These are phyloP conservation scores for Channa argus DNA, from an alignment of 2,113 vertebrate species.

Conservation along the genomic window DNA sequence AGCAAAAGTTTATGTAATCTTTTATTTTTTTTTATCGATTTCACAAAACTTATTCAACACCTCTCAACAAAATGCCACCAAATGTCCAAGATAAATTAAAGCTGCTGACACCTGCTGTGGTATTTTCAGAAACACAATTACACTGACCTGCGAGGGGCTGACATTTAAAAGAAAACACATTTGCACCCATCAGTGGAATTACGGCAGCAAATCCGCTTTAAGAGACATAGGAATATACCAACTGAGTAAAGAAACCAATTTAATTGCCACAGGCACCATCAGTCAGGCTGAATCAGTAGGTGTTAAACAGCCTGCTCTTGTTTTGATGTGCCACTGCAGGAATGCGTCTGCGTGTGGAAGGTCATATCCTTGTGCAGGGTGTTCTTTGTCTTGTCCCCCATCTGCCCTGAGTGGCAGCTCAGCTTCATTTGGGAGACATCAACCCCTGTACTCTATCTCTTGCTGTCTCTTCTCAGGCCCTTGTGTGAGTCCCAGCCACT, in stretches of 20 bases:
- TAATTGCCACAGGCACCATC: constrained; percentile 15
- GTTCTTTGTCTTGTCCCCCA: constrained; percentile 58
- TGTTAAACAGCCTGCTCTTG: constrained; percentile 12
- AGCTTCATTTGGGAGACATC: constrained; percentile 66
- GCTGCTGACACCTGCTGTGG: constrained; percentile 70
- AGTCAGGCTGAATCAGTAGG: constrained; percentile 17
- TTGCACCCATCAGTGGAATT: constrained; percentile 66
- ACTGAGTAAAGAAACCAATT: constrained; percentile 41
- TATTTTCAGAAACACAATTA: constrained; percentile 80
- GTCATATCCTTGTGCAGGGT: constrained; percentile 59
- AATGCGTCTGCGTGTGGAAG: constrained; percentile 31
- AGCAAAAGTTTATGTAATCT: constrained; percentile 55
- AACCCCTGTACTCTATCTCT: constrained; percentile 61
- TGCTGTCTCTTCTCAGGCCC: constrained; percentile 58
- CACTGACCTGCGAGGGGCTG: constrained; percentile 72
- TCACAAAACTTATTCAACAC: constrained; percentile 52
- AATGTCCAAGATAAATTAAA: constrained; percentile 77
- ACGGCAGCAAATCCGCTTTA: constrained; percentile 57
- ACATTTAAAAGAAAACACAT: constrained; percentile 78
- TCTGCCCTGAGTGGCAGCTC: constrained; percentile 68
- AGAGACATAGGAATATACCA: constrained; percentile 48
- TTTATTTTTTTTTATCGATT: constrained; percentile 46
- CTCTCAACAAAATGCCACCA: constrained; percentile 75
- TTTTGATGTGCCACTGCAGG: constrained; percentile 14
- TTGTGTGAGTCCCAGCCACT: constrained; percentile 65